Evolutionary conservation across 1,140 invertebrate genomes (phyloP).

Genomic region (Pogonognathellus flavescens): DNA sequence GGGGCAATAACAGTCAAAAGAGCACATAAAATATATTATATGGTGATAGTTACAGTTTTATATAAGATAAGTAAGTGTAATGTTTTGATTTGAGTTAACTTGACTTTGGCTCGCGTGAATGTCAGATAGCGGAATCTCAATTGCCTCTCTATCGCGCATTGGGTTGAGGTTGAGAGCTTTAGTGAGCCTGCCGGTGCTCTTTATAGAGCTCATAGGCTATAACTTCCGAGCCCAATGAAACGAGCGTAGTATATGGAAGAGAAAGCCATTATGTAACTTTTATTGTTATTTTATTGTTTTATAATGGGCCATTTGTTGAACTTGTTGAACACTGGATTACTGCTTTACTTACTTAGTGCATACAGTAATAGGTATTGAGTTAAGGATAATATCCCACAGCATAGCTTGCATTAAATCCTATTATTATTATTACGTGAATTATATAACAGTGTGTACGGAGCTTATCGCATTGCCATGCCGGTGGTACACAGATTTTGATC

Average conservation of each 20-base stretch:
- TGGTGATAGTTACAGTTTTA: constrained; percentile 30
- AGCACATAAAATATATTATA: constrained; percentile 47
- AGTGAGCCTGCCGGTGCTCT: constrained; percentile 7
- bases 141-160: constrained; percentile 26
- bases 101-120: constrained; percentile 51
- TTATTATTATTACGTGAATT: too few species aligned
- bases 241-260: background rate
- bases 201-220: background rate
- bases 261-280: constrained; percentile 57
- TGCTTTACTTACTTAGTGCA: background rate
- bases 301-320: constrained; percentile 65
- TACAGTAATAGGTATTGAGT: too few species aligned
- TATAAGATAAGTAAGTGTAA: constrained; percentile 35
- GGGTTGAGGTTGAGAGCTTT: background rate
- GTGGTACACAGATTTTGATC: too few species aligned
- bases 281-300: constrained; percentile 65
- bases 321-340: constrained; percentile 50
- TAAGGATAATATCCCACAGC: too few species aligned
- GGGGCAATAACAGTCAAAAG: constrained; percentile 47
- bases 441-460: too few species aligned
- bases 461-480: too few species aligned
- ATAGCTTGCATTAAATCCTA: too few species aligned
- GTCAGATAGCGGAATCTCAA: constrained; percentile 51
- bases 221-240: background rate
- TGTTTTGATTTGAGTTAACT: constrained; percentile 50